phyloP scores from a whole-genome alignment of 2,113 vertebrate genomes.

The Amazona vittata region DNA sequence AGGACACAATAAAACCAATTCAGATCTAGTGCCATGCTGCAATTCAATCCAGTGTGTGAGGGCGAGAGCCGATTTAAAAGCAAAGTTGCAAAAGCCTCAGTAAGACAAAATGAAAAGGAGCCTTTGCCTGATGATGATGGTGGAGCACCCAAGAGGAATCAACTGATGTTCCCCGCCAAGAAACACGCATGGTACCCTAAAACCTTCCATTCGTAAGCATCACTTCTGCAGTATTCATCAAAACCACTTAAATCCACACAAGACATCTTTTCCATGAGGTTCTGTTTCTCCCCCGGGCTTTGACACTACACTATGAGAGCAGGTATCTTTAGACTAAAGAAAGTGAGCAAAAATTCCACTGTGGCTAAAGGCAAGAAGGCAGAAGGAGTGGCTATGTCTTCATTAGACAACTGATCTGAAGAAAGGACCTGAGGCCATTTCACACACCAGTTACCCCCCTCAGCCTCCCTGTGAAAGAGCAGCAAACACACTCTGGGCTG shows the following conservation, averaged over 20 bases:
- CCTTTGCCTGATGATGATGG: not conserved
- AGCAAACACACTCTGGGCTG: not conserved
- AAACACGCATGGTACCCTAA: not conserved
- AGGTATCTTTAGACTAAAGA: not conserved
- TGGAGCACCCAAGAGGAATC: not conserved
- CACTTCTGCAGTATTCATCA: not conserved
- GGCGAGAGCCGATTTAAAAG: not conserved
- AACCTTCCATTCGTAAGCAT: not conserved
- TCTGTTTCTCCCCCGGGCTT: not conserved
- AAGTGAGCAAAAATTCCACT: not conserved
- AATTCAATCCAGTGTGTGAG: not conserved
- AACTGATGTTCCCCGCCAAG: not conserved
- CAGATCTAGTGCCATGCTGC: not conserved
- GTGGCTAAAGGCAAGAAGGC: not conserved
- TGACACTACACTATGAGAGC: not conserved
- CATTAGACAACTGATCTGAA: not conserved
- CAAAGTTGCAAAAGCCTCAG: not conserved
- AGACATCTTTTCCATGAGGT: not conserved
- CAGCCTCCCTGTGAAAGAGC: not conserved
- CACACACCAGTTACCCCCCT: not conserved
- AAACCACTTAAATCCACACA: not conserved
- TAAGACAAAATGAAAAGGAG: not conserved
- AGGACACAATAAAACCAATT: not conserved
- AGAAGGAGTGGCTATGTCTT: not conserved
- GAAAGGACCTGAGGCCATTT: not conserved